Evolutionary conservation across 2,888 invertebrate species (phyloP), one percentile per base, ranked within the genome.

Genomic region (Anarsia innoxiella): DNA sequence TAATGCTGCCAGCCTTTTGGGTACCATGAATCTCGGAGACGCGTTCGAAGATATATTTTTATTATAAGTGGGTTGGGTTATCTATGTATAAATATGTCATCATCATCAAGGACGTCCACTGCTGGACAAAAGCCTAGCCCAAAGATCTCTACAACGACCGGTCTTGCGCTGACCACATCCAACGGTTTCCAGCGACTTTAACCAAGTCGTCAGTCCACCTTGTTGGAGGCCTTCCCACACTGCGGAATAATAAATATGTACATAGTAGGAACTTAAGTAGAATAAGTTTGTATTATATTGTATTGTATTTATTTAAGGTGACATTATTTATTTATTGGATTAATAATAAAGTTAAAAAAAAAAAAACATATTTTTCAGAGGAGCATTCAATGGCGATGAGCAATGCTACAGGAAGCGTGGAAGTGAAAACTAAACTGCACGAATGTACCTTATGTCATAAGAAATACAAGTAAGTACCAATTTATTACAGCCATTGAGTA

Each of bases 371-470:
- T 9, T 25, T 25, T 25, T n/a, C 60, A 75, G 75, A 60, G 31
- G 50, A 54, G 1, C 77, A 75, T 42, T 41, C 56, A 0, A 38
- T 40, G 0, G 87, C 80, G 6, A 26, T 14, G 14, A 42, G 34
- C n/a, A 37, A 37, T n/a, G 13, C 12, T 25, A n/a, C 19, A 8
- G 8, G 4, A 19, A 19, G 4, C 3, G 19, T 53, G 12, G 59
- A 55, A 19, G 19, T 53, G 12, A 60, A 55, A 16, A 41, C 31
- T 1, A 90, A 90, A 51, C 74, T 88, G 1, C 90, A 90, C 85
- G 76, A 86, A 11, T 93, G 93, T 56, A 74, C 77, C 0, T 70
- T 86, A 0, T 93, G 93, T 60, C 87, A 87, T 1, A 91, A 91
- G 59, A 85, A 86, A 56, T 93, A 89, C 69, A 87, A 77, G 87